Evolutionary conservation across 2,113 vertebrate genomes (phyloP).

Genomic region (Chloroceryle aenea): DNA sequence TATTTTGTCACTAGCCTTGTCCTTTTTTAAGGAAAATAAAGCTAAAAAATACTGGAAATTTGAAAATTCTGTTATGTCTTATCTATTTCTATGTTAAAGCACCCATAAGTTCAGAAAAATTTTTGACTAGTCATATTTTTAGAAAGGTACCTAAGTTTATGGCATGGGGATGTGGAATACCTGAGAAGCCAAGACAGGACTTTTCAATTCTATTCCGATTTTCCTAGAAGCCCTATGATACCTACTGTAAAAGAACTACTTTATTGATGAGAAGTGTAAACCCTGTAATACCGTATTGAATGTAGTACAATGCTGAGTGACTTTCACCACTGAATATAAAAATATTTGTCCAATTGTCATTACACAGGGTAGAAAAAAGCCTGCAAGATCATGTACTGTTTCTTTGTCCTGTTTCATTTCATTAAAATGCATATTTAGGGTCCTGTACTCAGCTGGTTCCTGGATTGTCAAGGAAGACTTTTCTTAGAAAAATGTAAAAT

Average conservation of each 20-base stretch:
- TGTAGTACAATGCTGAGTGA: neutral
- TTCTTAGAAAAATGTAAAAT: neutral
- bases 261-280: neutral
- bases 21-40: neutral
- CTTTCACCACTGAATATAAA: constrained; percentile 1
- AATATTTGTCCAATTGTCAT: constrained; percentile 14
- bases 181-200: neutral
- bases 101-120: neutral
- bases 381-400: neutral
- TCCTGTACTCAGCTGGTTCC: constrained; percentile 4
- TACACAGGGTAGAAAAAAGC: neutral
- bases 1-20: neutral
- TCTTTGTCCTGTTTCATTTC: neutral
- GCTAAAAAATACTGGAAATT: neutral
- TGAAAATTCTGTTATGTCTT: neutral
- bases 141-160: neutral
- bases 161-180: neutral
- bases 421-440: neutral
- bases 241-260: neutral
- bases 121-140: neutral
- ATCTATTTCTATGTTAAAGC: neutral
- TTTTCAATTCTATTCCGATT: neutral
- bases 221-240: neutral
- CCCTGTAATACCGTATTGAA: neutral
- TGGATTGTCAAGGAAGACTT: neutral